Evolutionary conservation across 2,113 vertebrate species (phyloP).

Genomic region (Andinoacara biseriatus): DNA sequence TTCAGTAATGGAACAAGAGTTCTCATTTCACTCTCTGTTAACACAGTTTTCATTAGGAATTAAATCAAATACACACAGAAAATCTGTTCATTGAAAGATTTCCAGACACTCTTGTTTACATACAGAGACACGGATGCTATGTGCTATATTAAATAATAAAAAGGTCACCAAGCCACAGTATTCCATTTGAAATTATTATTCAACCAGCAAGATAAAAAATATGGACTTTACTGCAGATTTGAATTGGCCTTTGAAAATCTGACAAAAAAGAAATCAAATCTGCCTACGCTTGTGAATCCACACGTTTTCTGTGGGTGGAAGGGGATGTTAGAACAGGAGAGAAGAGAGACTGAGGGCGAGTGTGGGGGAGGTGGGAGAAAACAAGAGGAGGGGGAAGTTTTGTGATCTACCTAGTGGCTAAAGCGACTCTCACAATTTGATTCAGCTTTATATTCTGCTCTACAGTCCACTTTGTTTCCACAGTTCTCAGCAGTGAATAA

Average conservation of each 20-base stretch:
- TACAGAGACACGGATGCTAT: not conserved
- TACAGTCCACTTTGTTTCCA: slow-evolving; percentile 3
- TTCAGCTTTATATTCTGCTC: slow-evolving; percentile 11
- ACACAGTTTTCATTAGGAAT: slow-evolving; percentile 17
- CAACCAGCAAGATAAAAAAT: not conserved
- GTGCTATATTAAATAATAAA: not conserved
- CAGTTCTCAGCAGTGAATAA: slow-evolving; percentile 7
- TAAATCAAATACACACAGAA: not conserved
- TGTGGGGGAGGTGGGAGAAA: slow-evolving; percentile 67
- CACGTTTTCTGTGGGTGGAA: slow-evolving; percentile 76
- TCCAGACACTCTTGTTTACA: slow-evolving; percentile 9
- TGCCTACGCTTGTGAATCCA: slow-evolving; percentile 61
- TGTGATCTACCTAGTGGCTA: slow-evolving; percentile 50
- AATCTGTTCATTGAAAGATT: slow-evolving; percentile 17
- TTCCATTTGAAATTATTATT: not conserved
- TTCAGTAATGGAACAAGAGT: not conserved
- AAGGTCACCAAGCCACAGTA: not conserved
- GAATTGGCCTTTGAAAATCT: slow-evolving; percentile 36
- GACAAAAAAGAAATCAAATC: slow-evolving; percentile 24
- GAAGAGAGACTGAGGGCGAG: slow-evolving; percentile 70
- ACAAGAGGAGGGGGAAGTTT: slow-evolving; percentile 57
- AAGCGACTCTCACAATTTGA: slow-evolving; percentile 31
- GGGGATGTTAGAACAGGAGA: slow-evolving; percentile 64
- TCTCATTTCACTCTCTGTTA: slow-evolving; percentile 19
- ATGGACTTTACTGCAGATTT: slow-evolving; percentile 11